Evolutionary conservation across 2,888 invertebrate genomes (phyloP), one percentile per base, ranked within the genome.

Genomic region (Callimorpha dominula): DNA sequence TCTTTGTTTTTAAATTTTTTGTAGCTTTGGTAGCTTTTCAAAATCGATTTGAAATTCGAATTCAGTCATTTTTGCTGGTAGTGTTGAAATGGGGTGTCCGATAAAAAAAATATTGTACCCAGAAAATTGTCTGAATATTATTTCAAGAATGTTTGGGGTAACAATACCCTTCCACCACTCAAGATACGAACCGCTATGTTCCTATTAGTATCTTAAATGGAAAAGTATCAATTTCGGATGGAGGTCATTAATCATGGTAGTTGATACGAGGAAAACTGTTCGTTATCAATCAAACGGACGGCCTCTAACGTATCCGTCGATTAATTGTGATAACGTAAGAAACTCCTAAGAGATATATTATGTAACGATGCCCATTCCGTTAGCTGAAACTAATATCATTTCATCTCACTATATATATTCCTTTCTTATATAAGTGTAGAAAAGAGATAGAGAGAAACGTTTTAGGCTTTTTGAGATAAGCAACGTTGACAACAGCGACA

Each of bases 191-290:
- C 72, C 43, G 74, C 65, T 81, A 75, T 74, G 65, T 74, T 46
- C 70, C 31, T 60, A 46, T 11, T 68, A 68, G 60, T 60, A 64
- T 64, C 60, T 62, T 71, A 76, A 65, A 70, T 40, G 72, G 72
- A 71, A 75, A 73, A 79, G 80, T 83, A 83, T 83, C 82, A 81
- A 83, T 83, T 78, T 77, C 76, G 9, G 71, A 70, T 76, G 57
- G 65, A 73, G 64, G 12, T 72, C 71, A 76, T 83, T 83, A 80
- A 83, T 83, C 83, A 81, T 71, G 73, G 74, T 78, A 78, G 80
- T 80, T 75, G 78, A 42, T 78, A 70, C 64, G 49, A 75, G 75
- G 75, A 76, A 75, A 77, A 81, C 65, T 70, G 71, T 63, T 71
- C 50, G 78, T 78, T 81, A 82, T 83, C 83, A 81, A 82, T 81